Conservation (phyloP, 2,797 vertebrate species). For the Fringilla coelebs region DNA sequence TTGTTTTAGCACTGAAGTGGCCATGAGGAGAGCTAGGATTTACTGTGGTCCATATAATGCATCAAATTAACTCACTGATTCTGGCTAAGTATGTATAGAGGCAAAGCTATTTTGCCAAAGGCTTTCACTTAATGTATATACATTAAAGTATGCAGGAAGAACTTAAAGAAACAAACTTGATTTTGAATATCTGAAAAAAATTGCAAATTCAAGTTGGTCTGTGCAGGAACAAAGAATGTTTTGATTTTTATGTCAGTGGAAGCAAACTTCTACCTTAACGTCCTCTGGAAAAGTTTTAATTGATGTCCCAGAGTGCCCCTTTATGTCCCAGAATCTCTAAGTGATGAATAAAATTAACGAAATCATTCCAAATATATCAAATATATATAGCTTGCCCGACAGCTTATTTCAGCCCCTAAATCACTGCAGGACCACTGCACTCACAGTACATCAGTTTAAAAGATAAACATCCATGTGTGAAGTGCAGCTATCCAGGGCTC, state of each 20-base stretch:
- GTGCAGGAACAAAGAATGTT: neutral
- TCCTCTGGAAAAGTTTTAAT: conserved; percentile 29
- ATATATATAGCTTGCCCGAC: neutral
- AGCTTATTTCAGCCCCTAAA: neutral
- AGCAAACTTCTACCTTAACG: neutral
- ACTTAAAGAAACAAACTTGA: neutral
- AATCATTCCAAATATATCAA: neutral
- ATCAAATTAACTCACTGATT: neutral
- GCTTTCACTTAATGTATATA: neutral
- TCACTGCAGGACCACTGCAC: neutral
- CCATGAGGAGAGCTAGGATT: neutral
- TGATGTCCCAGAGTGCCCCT: neutral
- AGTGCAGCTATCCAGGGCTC: neutral
- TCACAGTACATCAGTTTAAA: neutral
- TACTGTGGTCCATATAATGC: neutral
- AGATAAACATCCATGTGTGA: neutral
- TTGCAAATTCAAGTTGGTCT: neutral
- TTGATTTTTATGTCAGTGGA: neutral
- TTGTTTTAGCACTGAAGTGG: neutral
- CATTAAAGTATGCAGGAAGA: neutral
- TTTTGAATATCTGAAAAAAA: neutral
- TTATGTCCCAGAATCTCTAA: conserved; percentile 7
- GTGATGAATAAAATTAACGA: neutral
- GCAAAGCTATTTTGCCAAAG: neutral
- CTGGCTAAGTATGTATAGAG: neutral